Evolutionary conservation across 2,888 invertebrate genomes (phyloP), one percentile per base, ranked within the genome.

Genomic region (Tetanocera ferruginea): DNA sequence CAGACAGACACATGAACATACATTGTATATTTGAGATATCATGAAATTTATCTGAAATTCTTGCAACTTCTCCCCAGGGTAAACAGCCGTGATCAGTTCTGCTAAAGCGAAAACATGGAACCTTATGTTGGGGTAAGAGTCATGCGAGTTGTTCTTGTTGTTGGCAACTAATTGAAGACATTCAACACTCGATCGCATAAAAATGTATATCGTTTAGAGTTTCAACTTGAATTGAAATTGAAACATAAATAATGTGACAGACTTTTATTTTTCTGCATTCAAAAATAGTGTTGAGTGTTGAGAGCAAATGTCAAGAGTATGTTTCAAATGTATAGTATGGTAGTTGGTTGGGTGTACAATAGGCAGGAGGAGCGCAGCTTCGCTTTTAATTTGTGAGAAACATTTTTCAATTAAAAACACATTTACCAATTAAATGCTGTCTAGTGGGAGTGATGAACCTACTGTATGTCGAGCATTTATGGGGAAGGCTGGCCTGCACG

Each of bases 71-170:
- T 82, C 83, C 81, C 82, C 55, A 51, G 82, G 80, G 83, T 69
- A 83, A 83, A 83, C 83, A 82, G 82, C 81, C 82, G 83, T 80
- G 31, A n/a, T 23, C 52, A 34, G 23, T 34, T 64, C 4, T 23
- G 51, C 14, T 8, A 25, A 25, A 51, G 23, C 28, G 25, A 17
- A 25, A 4, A 23, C 69, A 37, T 37, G n/a, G 1, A 67, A 34
- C n/a, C 11, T 31, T 6, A 14, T 23, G 69, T 25, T 43, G n/a
- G 69, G 49, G 69, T 43, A 11, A 5, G 69, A 6, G 25, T 51
- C 25, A 23, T 9, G 67, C 14, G 52, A 28, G 28, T 17, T 19
- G 34, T 9, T n/a, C 14, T 25, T n/a, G 73, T 73, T 43, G 73
- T 43, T 37, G n/a, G 28, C 73, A 25, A 60, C 73, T 73, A 60